These are phyloP conservation scores for Prunella strophiata DNA, from an alignment of 2,797 vertebrate genomes.

Conservation along the genomic window DNA sequence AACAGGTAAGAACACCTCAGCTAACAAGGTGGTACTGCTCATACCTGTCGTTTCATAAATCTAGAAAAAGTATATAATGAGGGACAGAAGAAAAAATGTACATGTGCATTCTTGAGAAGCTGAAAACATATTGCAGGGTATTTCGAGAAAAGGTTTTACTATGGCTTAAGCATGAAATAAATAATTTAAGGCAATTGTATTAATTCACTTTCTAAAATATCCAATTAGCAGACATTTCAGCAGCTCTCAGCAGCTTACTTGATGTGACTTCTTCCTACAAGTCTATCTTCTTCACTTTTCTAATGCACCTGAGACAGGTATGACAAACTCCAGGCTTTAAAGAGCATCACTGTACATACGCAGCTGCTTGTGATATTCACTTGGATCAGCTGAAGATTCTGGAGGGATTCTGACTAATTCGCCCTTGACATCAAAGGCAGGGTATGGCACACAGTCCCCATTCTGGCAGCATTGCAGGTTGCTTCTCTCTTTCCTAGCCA, in stretches of 20 bases:
- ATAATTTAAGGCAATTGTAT: background rate
- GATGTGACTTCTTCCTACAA: background rate
- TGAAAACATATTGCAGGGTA: background rate
- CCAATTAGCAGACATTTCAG: background rate
- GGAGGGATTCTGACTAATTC: background rate
- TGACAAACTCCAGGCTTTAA: background rate
- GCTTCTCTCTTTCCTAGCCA: background rate
- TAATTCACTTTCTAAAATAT: background rate
- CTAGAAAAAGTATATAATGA: constrained; percentile 59
- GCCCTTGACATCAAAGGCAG: background rate
- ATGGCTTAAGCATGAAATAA: background rate
- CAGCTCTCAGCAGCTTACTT: background rate
- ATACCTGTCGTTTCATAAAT: constrained; percentile 87
- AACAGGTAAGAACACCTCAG: constrained; percentile 91
- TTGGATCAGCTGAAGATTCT: background rate
- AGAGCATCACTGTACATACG: background rate
- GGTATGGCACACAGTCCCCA: background rate
- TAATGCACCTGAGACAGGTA: background rate
- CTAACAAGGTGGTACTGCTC: constrained; percentile 77
- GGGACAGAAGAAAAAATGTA: background rate
- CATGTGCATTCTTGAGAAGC: background rate
- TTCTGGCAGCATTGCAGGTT: background rate
- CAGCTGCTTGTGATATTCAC: background rate
- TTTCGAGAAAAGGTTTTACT: background rate
- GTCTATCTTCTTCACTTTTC: background rate